Percentiles rank a stretch among this genome's conserved stretches.
These are phyloP conservation scores for Lobophora halterata DNA, from an alignment of 2,888 invertebrate genomes.

Conservation along the genomic window DNA sequence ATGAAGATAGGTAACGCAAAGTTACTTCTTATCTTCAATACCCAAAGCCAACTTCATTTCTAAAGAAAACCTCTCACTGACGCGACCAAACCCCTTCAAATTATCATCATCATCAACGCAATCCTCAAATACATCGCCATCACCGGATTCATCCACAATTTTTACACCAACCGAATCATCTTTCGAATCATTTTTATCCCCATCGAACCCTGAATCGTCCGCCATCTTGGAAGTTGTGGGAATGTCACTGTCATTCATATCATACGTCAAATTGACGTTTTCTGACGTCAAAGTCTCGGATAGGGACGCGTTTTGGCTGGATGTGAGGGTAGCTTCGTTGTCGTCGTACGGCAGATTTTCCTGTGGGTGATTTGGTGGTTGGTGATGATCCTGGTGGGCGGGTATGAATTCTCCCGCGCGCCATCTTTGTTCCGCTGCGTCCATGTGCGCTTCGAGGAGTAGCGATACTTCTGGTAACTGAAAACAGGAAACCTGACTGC, in stretches of 20 bases:
- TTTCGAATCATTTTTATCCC: constrained; percentile 28
- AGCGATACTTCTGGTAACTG: constrained; percentile 69
- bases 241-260: constrained; percentile 2
- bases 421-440: constrained; percentile 58
- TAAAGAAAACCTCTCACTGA: constrained; percentile 59
- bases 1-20: no score
- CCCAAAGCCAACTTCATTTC: constrained; percentile 71
- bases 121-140: constrained; percentile 57
- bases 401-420: constrained; percentile 48
- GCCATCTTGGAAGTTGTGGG: constrained; percentile 17
- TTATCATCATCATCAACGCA: constrained; percentile 46
- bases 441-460: constrained; percentile 63
- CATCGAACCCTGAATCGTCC: constrained; percentile 33
- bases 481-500: not conserved
- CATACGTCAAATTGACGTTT: constrained; percentile 27
- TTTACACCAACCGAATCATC: constrained; percentile 9
- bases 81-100: constrained; percentile 36
- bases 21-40: constrained; percentile 39
- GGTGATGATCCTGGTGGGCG: constrained; percentile 41
- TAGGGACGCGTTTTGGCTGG: constrained; percentile 49
- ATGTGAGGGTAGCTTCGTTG: constrained; percentile 54
- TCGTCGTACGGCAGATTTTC: constrained; percentile 44
- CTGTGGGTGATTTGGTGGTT: no score
- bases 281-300: constrained; percentile 64
- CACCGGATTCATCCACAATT: constrained; percentile 31